Evolutionary conservation across 2,888 invertebrate species (phyloP), one percentile per base, ranked within the genome.

Genomic region (Prosopocoilus inquinatus): DNA sequence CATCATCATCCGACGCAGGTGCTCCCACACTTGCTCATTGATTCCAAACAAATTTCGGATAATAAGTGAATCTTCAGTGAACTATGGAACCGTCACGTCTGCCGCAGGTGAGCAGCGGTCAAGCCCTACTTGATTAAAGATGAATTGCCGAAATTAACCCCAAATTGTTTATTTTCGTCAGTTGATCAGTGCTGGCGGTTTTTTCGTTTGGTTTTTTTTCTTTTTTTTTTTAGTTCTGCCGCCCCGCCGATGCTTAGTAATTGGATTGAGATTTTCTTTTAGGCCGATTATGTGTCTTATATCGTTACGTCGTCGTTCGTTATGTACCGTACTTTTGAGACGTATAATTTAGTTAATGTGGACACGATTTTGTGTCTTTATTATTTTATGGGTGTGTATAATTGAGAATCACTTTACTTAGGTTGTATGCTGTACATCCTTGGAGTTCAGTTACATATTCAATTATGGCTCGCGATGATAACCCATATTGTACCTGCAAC

Each of bases 71-170:
- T 68, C 65, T 59, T 59, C 69, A 71, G 70, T 73, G 74, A 74
- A 71, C 70, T 74, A 72, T 73, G 71, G 68, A 63, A 64, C 51
- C 62, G 60, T 69, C 74, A 73, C 73, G 73, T 72, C 63, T 54
- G 50, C 55, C 61, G 69, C 71, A 71, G 70, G 71, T 72, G 71
- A 63, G 57, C 59, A 63, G 57, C 59, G 60, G 61, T 62, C 55
- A 57, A 49, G 56, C 52, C 49, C 43, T 45, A 57, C 50, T 53
- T 50, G 55, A 62, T 62, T 60, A 62, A 62, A 62, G 59, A 57
- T 55, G 53, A 57, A 57, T 57, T 57, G 62, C 51, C 58, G 54
- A 57, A 58, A 50, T 54, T 55, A 52, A 54, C 48, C 56, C 56
- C 35, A 46, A 50, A 59, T 57, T 57, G 57, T 61, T 57, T 59